A percentile compares a stretch with the other conserved stretches of the same genome.
phyloP scores from a whole-genome alignment of 2,797 vertebrate genomes.

The Aulostomus chinensis region DNA sequence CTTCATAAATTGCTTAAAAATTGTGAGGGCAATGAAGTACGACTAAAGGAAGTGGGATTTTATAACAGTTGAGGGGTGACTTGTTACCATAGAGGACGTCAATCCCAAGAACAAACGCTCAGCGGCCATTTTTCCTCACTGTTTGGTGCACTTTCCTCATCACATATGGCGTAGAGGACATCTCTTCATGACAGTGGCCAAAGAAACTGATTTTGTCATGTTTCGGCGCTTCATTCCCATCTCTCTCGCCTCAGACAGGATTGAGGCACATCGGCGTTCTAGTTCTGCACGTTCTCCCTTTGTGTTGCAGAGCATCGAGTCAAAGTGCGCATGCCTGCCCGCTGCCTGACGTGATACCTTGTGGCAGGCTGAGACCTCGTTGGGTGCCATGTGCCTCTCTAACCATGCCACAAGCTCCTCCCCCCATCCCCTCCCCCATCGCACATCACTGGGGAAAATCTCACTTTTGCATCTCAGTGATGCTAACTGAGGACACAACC shows the following conservation, averaged over 20 bases:
- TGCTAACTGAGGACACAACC: constrained; percentile 39
- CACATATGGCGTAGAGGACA: no score
- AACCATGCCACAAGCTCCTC: constrained; percentile 39
- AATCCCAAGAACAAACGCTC: background rate
- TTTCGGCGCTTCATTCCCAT: background rate
- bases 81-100: background rate
- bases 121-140: background rate
- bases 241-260: background rate
- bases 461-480: constrained; percentile 25
- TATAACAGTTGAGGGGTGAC: no score
- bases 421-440: constrained; percentile 16
- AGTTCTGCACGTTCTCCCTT: constrained; percentile 15
- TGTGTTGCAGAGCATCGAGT: constrained; percentile 6
- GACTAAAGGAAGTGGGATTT: no score
- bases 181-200: no score
- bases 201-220: background rate
- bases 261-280: background rate
- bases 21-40: no score
- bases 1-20: no score
- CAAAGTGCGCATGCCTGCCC: constrained; percentile 44
- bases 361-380: constrained; percentile 65
- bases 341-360: constrained; percentile 71
- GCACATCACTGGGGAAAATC: constrained; percentile 62
- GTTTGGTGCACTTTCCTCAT: no score
- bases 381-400: constrained; percentile 58